Evolutionary conservation across 2,888 invertebrate species (phyloP).

Genomic region (Sialis lutaria): DNA sequence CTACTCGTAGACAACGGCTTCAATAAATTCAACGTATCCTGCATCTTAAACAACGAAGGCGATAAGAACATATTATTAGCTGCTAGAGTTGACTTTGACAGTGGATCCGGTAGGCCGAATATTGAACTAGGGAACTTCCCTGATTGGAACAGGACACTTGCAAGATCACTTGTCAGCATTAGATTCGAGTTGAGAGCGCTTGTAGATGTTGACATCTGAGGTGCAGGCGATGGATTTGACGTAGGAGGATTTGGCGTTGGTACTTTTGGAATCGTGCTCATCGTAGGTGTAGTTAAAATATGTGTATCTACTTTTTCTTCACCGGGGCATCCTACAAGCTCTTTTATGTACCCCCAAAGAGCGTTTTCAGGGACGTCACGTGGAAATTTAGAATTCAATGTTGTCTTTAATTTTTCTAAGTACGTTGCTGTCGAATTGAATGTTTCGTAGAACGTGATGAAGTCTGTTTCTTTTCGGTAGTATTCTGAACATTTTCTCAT

Average conservation of each 20-base stretch:
- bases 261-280: conserved; percentile 15
- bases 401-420: conserved; percentile 71
- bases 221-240: conserved; percentile 14
- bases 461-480: conserved; percentile 52
- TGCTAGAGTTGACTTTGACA: conserved; percentile 56
- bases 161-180: conserved; percentile 45
- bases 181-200: conserved; percentile 39
- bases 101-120: conserved; percentile 53
- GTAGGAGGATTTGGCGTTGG: conserved; percentile 6
- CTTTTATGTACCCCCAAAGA: conserved; percentile 63
- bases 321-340: conserved; percentile 55
- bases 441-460: conserved; percentile 45
- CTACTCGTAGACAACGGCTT: conserved; percentile 41
- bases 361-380: conserved; percentile 59
- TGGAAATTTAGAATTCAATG: conserved; percentile 65
- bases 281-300: conserved; percentile 33
- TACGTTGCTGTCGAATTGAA: conserved; percentile 55
- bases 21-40: conserved; percentile 33
- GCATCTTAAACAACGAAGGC: conserved; percentile 55
- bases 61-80: conserved; percentile 67
- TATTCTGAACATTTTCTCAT: conserved; percentile 75
- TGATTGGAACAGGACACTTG: conserved; percentile 47
- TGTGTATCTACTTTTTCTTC: conserved; percentile 48
- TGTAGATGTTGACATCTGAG: conserved; percentile 19
- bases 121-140: conserved; percentile 45